Evolutionary conservation across 2,888 invertebrate species (phyloP).

Genomic region (Platycheirus albimanus): DNA sequence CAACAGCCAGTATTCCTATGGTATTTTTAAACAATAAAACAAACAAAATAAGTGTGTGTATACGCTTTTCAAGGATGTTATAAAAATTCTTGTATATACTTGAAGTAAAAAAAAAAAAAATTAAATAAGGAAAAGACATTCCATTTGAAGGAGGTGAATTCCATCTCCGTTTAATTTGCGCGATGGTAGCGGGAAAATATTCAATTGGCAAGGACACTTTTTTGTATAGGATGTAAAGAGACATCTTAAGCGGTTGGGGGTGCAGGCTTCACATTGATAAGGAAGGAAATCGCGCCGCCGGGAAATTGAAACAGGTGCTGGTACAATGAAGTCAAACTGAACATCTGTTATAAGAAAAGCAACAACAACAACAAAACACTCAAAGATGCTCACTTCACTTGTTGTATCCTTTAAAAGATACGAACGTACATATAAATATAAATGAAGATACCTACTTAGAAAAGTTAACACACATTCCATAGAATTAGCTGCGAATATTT

Average conservation of each 20-base stretch:
- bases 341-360: constrained; percentile 24
- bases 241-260: constrained; percentile 19
- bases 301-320: constrained; percentile 64
- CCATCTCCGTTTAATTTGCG: constrained; percentile 70
- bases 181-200: constrained; percentile 51
- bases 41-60: constrained; percentile 30
- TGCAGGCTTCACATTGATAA: constrained; percentile 36
- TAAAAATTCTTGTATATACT: constrained; percentile 52
- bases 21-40: constrained; percentile 36
- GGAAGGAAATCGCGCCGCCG: constrained; percentile 67
- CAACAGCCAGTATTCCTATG: constrained; percentile 27
- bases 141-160: constrained; percentile 67
- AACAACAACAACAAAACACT: too few relatives aligned
- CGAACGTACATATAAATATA: neutral
- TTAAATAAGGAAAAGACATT: constrained; percentile 48
- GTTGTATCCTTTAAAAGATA: constrained; percentile 3
- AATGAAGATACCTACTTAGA: neutral
- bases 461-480: constrained; percentile 21
- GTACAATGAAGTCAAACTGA: constrained; percentile 27
- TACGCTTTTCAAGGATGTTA: constrained; percentile 53
- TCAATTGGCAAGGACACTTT: constrained; percentile 56
- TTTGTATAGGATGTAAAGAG: constrained; percentile 7
- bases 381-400: constrained; percentile 25
- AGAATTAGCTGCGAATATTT: constrained; percentile 21
- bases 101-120: constrained; percentile 20